Evolutionary conservation across 2,888 invertebrate species (phyloP), one percentile per base, ranked within the genome.

Genomic region (Hirtodrosophila histrioides): DNA sequence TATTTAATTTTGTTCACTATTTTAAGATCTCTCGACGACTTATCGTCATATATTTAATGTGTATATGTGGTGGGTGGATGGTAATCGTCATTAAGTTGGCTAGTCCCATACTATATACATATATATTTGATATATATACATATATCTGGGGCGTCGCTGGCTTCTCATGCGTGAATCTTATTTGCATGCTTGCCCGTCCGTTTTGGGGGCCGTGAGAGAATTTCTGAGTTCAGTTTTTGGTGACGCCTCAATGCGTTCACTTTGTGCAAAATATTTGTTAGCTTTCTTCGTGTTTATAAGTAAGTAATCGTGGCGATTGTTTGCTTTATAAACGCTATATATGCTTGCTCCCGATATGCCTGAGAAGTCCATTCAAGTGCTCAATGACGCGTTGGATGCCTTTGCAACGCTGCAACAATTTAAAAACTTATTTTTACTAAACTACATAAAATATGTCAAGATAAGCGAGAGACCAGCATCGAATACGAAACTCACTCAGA

Each of bases 101-200:
- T 55, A 35, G 23, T 43, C 10, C 7, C 23, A 17, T 36, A 29
- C 9, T 10, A 31, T 33, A 12, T 40, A 39, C 17, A 12, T 51
- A 27, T 10, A n/a, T n/a, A 29, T 37, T 37, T 44, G 17, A 17
- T 17, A 17, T 23, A 7, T 39, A 23, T 6, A 31, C 24, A 37
- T 55, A 62, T 36, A 40, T 46, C 17, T 58, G 37, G 29, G 41
- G 8, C 44, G 37, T 63, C 44, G 57, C 40, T 48, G 64, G 27
- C 41, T 69, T 69, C 62, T 78, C 83, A 86, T 78, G 88, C 83
- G 69, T 88, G 53, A 71, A 85, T 63, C 49, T 51, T 57, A 35
- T 62, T 64, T 39, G 50, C 48, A 49, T 31, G 31, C 7, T 31
- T 31, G 7, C 31, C 31, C 7, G 31, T 31, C 9, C 9, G 9